Conservation (phyloP, 92 coral and sea anemone species). For the Diadumene lineata region DNA sequence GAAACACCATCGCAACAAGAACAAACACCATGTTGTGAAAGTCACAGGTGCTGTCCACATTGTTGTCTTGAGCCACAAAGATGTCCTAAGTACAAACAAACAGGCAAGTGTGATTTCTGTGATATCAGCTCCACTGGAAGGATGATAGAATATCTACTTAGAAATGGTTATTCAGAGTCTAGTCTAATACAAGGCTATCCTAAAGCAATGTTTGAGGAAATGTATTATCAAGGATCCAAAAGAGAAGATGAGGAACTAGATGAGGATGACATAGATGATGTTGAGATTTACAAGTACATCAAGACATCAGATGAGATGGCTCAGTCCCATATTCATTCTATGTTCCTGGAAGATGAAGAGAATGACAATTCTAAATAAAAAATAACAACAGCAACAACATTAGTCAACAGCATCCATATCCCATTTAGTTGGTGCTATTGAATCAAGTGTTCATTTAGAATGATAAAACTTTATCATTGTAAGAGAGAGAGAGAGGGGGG, state of each 20-base stretch:
- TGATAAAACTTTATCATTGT: too few relatives aligned
- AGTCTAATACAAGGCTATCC: conserved; percentile 61
- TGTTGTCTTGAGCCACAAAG: conserved; percentile 2
- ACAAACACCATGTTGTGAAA: background rate
- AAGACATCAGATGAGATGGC: conserved; percentile 4
- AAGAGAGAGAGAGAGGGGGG: too few relatives aligned
- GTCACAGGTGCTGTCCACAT: conserved; percentile 2
- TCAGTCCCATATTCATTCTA: background rate
- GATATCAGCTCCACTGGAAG: conserved; percentile 33
- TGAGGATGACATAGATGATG: conserved; percentile 67
- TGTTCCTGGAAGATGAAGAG: background rate
- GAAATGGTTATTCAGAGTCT: conserved; percentile 49
- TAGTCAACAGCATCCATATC: background rate
- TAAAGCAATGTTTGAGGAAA: conserved; percentile 44
- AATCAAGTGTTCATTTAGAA: too few relatives aligned
- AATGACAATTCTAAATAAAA: background rate
- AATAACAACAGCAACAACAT: background rate
- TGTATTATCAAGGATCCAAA: conserved; percentile 23
- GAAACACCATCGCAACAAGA: background rate
- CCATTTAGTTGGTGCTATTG: too few relatives aligned
- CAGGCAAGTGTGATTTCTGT: conserved; percentile 18
- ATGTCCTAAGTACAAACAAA: conserved; percentile 12
- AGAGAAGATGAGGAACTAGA: conserved; percentile 64
- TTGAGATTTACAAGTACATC: conserved; percentile 54
- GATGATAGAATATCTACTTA: conserved; percentile 49